Percentiles rank a stretch among this genome's conserved stretches.
These are phyloP conservation scores for Patella ulyssiponensis DNA, from an alignment of 2,888 invertebrate genomes.

Conservation along the genomic window DNA sequence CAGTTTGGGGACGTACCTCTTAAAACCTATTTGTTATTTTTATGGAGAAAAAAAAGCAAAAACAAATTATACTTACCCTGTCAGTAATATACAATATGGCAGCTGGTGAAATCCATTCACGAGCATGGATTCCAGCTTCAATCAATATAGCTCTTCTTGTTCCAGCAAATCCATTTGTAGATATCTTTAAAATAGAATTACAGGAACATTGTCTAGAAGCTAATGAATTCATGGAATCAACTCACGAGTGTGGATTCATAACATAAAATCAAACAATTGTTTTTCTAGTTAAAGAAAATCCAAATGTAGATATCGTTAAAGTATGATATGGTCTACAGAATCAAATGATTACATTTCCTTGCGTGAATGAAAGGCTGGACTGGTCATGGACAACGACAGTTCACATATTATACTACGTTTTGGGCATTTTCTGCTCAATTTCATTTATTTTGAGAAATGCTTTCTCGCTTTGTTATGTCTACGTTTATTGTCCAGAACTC, in stretches of 20 bases:
- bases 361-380: neutral
- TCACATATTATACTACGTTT: no score
- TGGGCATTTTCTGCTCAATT: no score
- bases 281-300: neutral
- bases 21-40: no score
- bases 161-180: neutral
- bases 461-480: no score
- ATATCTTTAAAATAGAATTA: constrained; percentile 3
- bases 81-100: constrained; percentile 15
- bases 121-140: constrained; percentile 15
- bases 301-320: constrained; percentile 7
- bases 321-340: neutral
- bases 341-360: neutral
- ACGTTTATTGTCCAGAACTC: no score
- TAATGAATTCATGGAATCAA: neutral
- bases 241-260: constrained; percentile 11
- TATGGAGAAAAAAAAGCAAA: no score
- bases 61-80: neutral
- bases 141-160: constrained; percentile 13
- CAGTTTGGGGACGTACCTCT: no score
- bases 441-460: no score
- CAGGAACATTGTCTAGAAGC: neutral
- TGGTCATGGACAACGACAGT: no score
- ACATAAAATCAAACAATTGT: constrained; percentile 14
- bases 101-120: constrained; percentile 16